Conservation (phyloP, 1,140 invertebrate species). For the Trinorchestia longiramus region DNA sequence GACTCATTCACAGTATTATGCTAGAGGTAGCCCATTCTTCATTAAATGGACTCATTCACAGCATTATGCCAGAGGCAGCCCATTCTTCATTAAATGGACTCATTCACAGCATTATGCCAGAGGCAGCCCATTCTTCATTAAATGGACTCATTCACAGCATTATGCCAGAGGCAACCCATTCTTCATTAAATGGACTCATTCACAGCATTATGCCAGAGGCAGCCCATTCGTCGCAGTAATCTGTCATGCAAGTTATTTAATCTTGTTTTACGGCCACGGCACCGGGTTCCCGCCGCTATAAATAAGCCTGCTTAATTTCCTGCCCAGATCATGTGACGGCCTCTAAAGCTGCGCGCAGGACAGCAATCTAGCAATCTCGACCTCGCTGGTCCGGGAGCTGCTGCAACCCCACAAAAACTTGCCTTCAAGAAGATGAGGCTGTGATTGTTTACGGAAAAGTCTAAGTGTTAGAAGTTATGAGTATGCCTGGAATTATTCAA, state of each 20-base stretch:
- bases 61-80: not conserved
- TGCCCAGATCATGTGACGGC: slow-evolving; percentile 34
- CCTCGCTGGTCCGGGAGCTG: not conserved
- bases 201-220: slow-evolving; percentile 13
- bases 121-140: not conserved
- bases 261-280: slow-evolving; percentile 14
- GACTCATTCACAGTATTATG: not conserved
- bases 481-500: no score
- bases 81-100: not conserved
- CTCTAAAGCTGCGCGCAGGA: not conserved
- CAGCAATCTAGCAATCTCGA: not conserved
- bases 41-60: not conserved
- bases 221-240: slow-evolving; percentile 44
- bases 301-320: slow-evolving; percentile 45
- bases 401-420: not conserved
- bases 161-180: not conserved
- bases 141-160: not conserved
- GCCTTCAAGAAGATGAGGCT: not conserved
- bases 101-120: not conserved
- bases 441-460: not conserved
- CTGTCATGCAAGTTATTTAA: slow-evolving; percentile 50
- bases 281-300: not conserved
- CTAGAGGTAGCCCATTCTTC: not conserved
- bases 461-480: not conserved
- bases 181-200: slow-evolving; percentile 16